Base-by-base conservation (phyloP, 1,140 invertebrate genomes). In the Camponotus floridanus region DNA sequence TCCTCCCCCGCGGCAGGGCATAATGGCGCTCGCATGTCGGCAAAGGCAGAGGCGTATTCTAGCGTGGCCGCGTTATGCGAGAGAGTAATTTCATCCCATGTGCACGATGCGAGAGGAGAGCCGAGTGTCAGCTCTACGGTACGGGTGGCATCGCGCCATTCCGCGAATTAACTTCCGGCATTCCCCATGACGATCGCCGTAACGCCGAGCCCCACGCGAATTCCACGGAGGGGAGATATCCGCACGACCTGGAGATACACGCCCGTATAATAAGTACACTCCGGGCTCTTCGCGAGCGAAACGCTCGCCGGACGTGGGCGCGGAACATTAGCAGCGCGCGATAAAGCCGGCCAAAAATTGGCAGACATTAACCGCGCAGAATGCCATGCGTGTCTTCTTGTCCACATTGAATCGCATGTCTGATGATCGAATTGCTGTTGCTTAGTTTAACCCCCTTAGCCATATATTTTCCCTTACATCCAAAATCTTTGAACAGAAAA, bases 131-230 rank as follows among this genome's bases (percentile, higher is more conserved):
- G 62, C 26, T 26, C 26, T 26, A 26, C 26, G 26, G 67, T 76
- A 51, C 48, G 45, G 64, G 74, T 83, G 26, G 81, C 76, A 71
- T 61, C 83, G 79, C 88, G 79, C 88, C 90, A 90, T 91, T 88
- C 84, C 80, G 73, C 88, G 88, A 90, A 89, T 91, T 91, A 91
- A 91, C 91, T 91, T 91, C 91, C 91, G 91, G 91, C 90, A 88
- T 91, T 90, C 84, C 68, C 80, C n/a, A 67, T 74, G 86, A 74
- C 88, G 65, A 86, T 79, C 81, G 33, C 55, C 45, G 36, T 64
- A 70, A 71, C 21, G 65, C 13, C 13, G 68, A 39, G 36, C 36
- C 6, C 59, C 51, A 13, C 87, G 68, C 68, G 81, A 89, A 88
- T 73, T 87, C 88, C 85, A 45, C 71, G 62, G 13, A 51, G 48